Evolutionary conservation across 2,113 vertebrate species (phyloP).

Genomic region (Nesospiza acunhae): DNA sequence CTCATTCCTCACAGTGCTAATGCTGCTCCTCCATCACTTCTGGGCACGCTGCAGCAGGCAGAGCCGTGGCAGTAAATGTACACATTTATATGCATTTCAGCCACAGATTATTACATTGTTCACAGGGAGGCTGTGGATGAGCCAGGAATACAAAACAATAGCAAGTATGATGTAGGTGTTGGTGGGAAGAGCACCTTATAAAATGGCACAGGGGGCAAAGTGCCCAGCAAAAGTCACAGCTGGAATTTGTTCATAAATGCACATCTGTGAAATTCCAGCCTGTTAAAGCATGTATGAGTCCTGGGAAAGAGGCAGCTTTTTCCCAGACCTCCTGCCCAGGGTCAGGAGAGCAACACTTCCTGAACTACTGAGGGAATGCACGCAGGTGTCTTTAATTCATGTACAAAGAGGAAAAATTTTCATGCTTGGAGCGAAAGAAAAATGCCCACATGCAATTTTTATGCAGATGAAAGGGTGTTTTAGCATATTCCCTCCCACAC

Average conservation of each 20-base stretch:
- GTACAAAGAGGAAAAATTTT: background rate
- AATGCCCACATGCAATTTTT: background rate
- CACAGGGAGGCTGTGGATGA: background rate
- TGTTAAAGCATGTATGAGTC: background rate
- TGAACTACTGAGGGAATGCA: background rate
- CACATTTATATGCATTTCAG: conserved; percentile 36
- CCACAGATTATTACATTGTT: conserved; percentile 34
- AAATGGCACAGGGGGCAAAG: background rate
- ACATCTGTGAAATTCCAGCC: background rate
- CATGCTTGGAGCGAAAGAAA: background rate
- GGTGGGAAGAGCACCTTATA: background rate
- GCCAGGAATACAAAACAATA: background rate
- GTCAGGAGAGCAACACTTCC: background rate
- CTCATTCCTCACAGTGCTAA: conserved; percentile 63
- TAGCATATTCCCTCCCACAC: background rate
- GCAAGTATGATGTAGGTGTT: background rate
- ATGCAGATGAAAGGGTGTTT: background rate
- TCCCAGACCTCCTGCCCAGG: background rate
- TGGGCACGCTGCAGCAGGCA: conserved; percentile 23
- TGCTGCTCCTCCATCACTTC: conserved; percentile 39
- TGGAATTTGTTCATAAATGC: background rate
- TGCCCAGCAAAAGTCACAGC: background rate
- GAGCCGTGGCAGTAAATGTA: background rate
- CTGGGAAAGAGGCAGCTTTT: background rate
- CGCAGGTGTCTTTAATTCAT: background rate